A percentile compares a stretch with the other conserved stretches of the same genome.
These are phyloP conservation scores for Chloroceryle inda DNA, from an alignment of 2,797 vertebrate species.

Conservation along the genomic window DNA sequence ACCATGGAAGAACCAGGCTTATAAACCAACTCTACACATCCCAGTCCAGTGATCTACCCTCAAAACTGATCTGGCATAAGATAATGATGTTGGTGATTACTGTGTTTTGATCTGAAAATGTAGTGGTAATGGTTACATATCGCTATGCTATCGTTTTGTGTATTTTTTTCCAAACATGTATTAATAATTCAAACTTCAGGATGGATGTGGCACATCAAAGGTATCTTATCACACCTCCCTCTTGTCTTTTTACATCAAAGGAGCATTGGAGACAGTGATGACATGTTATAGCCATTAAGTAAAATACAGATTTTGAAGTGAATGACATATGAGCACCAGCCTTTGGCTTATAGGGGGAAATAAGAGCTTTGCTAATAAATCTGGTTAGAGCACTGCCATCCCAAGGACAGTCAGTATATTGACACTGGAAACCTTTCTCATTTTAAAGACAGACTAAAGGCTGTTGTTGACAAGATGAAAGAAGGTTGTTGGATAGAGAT, in stretches of 20 bases:
- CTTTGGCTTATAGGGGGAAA: neutral
- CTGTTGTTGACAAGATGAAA: neutral
- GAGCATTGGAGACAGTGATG: neutral
- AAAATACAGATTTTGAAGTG: constrained; percentile 59
- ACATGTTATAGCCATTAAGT: constrained; percentile 49
- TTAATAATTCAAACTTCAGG: constrained; percentile 46
- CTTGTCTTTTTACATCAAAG: constrained; percentile 10
- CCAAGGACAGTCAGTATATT: neutral
- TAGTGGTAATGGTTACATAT: neutral
- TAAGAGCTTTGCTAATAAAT: neutral
- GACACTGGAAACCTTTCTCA: neutral
- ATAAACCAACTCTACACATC: rapidly evolving
- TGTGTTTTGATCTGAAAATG: constrained; percentile 43
- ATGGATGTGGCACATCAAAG: constrained; percentile 16
- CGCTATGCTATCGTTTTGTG: constrained; percentile 27
- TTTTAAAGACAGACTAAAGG: neutral
- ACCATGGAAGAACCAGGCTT: neutral
- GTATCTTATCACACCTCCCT: neutral
- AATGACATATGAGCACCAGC: neutral
- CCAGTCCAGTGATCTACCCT: neutral
- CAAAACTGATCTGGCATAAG: neutral
- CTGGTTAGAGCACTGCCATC: neutral
- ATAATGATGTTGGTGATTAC: constrained; percentile 11
- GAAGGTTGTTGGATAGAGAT: neutral
- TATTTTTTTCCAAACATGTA: constrained; percentile 49